Evolutionary conservation across 2,888 invertebrate genomes (phyloP).

Genomic region (Drosophila imparisetae): DNA sequence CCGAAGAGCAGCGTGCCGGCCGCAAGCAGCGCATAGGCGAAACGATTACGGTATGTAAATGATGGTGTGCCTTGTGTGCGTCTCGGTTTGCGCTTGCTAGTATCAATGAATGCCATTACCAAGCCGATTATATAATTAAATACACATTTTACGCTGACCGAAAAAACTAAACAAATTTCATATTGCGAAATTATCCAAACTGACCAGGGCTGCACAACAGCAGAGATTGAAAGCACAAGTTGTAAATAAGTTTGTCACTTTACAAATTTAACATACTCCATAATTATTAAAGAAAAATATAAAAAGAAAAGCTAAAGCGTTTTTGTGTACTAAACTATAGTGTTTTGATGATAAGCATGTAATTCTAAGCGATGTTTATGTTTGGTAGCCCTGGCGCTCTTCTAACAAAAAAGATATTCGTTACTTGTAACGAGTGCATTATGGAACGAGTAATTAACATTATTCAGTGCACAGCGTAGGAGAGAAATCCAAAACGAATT

Average conservation of each 20-base stretch:
- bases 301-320: background rate
- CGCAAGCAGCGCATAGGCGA: constrained; percentile 85
- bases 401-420: constrained; percentile 6
- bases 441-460: constrained; percentile 55
- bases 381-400: constrained; percentile 25
- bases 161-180: constrained; percentile 14
- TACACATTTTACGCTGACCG: constrained; percentile 41
- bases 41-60: constrained; percentile 86
- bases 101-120: constrained; percentile 84
- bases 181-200: constrained; percentile 1
- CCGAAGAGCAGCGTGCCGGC: constrained; percentile 79
- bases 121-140: constrained; percentile 59
- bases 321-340: background rate
- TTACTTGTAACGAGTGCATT: constrained; percentile 15
- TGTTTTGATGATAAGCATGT: background rate
- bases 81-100: constrained; percentile 88
- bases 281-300: background rate
- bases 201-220: constrained; percentile 36
- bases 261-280: background rate
- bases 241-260: background rate
- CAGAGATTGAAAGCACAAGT: background rate
- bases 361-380: background rate
- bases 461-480: constrained; percentile 63
- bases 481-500: constrained; percentile 68
- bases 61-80: constrained; percentile 88